Base-by-base conservation (phyloP, 2,797 vertebrate genomes). In the Loris lydekkerianus region DNA sequence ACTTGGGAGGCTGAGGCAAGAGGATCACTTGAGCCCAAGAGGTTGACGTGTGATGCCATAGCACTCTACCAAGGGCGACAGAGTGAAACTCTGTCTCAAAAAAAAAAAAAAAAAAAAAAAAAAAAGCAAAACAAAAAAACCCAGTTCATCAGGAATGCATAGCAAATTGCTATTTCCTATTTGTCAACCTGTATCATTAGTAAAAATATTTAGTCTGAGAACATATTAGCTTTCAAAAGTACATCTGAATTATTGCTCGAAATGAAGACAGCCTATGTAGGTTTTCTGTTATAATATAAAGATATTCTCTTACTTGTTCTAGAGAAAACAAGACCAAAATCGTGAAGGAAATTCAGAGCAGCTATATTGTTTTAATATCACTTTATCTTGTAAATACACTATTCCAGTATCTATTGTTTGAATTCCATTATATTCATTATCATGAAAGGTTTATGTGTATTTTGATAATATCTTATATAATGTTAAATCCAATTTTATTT, bases 301-400 rank as follows among this genome's bases (percentile, higher is more conserved):
- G 46, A 56, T 58, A 46, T 46, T 58, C 15, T 92, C n/a, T 93
- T 65, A 89, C 18, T 78, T 86, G 3, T 89, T 93, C 40, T 87
- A 40, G 78, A 88, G 31, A 56, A 95, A 87, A 80, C 3, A 87
- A 67, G 86, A 21, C 70, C 17, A 75, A 10, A 83, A 37, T 56
- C 25, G 65, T 90, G 2, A 27, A 78, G 49, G 82, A 86, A 94
- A 88, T 86, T 93, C 34, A 78, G 37, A 78, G 17, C 6, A 70
- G 21, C 23, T 92, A 27, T 37, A 7, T 92, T 76, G 53, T 53
- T 46, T 86, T 67, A 21, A 20, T 65, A 56, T 72, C 18, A 83
- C 3, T 72, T 27, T 78, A 53, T 78, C n/a, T 95, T 37, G 0
- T 87, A 83, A 96, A 94, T 87, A 58, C 7, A 73, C n/a, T 97